Evolutionary conservation across 2,888 invertebrate genomes (phyloP), one percentile per base, ranked within the genome.

Genomic region (Subacronicta megacephala): DNA sequence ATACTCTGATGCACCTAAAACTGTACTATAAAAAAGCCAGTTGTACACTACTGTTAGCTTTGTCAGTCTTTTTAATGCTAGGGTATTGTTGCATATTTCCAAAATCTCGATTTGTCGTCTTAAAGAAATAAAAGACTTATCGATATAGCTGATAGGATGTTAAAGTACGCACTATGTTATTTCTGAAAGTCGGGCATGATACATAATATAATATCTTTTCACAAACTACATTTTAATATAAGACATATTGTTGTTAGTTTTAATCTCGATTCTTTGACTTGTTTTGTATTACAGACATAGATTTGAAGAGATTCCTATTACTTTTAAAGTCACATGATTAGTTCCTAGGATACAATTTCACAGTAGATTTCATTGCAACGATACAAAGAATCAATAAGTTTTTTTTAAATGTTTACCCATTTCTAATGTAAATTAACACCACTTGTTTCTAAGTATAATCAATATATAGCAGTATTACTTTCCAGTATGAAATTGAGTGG

Each of bases 11-110:
- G 42, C 20, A 3, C 31, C 16, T 7, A 7, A 23, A 36, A 29
- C 15, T 71, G 15, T 16, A 42, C 46, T 52, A 37, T 18, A 15
- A 44, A 26, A 49, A 44, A 36, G 16, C 38, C 4, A n/a, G 36
- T 17, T n/a, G 12, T 45, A n/a, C 17, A 20, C n/a, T 10, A 29
- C 9, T 7, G n/a, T 20, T 18, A 9, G 3, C 9, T 16, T n/a
- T 38, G 9, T 16, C 13, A 12, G 10, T 47, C 2, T 17, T 49
- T 41, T 41, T 20, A 18, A 23, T 23, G 10, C 15, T 2, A 23
- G 23, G 13, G 12, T 31, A n/a, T 36, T 23, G 23, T 45, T 49
- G 2, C 10, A 46, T 50, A 31, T 42, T 45, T 50, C 54, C 12
- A 6, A 13, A 35, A 29, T 35, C 29, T 43, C 12, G 9, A 31